Conservation (phyloP, 2,113 vertebrate species). For the Equus quagga region DNA sequence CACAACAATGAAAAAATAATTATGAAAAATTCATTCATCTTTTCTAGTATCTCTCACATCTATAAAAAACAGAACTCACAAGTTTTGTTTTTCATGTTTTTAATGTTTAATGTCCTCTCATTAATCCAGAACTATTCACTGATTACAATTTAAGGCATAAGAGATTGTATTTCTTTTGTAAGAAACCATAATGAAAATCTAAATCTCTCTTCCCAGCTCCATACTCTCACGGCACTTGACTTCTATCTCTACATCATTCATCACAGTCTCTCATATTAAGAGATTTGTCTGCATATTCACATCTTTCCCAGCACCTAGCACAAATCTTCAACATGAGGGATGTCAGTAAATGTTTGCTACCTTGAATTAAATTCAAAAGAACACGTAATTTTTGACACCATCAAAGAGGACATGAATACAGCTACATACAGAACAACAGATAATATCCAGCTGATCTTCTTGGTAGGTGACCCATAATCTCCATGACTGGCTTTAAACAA, state of each 20-base stretch:
- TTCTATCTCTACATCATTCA: not conserved
- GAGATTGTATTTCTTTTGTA: not conserved
- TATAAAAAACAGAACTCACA: conserved; percentile 33
- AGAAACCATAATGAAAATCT: conserved; percentile 44
- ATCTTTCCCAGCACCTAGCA: not conserved
- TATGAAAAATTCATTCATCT: conserved; percentile 29
- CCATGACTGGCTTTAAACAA: not conserved
- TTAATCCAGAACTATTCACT: conserved; percentile 17
- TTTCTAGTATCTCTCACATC: conserved; percentile 15
- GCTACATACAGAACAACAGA: not conserved
- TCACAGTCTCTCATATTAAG: not conserved
- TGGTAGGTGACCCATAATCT: not conserved
- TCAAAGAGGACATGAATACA: not conserved
- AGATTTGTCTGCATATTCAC: not conserved
- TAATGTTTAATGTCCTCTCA: not conserved
- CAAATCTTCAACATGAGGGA: not conserved
- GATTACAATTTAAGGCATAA: conserved; percentile 49
- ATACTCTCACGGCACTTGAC: not conserved
- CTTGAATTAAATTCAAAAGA: conserved; percentile 39
- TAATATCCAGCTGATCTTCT: not conserved
- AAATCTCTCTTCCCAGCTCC: not conserved
- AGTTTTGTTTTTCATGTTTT: conserved; percentile 40
- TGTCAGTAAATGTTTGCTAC: conserved; percentile 25
- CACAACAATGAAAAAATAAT: not conserved
- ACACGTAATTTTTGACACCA: not conserved